Conservation (phyloP, 1,140 invertebrate genomes). For the Diachasmimorpha longicaudata region DNA sequence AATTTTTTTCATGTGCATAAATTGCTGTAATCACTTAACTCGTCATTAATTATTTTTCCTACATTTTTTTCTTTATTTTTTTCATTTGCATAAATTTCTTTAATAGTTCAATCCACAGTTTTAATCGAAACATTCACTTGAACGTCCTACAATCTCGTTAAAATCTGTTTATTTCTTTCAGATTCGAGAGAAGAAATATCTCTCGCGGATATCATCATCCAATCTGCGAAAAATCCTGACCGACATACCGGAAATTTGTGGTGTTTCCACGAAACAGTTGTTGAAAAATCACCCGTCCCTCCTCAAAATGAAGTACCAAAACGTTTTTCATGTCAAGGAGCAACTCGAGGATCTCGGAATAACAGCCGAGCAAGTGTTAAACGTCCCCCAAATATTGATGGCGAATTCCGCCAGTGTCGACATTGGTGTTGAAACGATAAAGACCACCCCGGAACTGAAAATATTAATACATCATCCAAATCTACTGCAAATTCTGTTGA, state of each 20-base stretch:
- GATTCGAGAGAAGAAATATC: constrained; percentile 62
- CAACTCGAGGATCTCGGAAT: constrained; percentile 59
- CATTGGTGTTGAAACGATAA: constrained; percentile 57
- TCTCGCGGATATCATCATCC: constrained; percentile 58
- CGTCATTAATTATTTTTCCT: no score
- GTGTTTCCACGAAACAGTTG: constrained; percentile 58
- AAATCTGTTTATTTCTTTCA: constrained; percentile 34
- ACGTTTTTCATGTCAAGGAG: constrained; percentile 57
- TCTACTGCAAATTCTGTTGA: constrained; percentile 62
- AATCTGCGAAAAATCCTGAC: constrained; percentile 59
- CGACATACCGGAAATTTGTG: constrained; percentile 52
- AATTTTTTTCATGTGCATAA: no score
- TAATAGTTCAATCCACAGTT: no score
- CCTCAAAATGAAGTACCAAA: constrained; percentile 50
- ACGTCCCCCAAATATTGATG: constrained; percentile 58
- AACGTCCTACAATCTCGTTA: no score
- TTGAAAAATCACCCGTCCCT: constrained; percentile 60
- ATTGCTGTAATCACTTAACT: no score
- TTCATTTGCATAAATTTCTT: no score
- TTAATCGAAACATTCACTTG: no score
- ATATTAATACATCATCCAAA: constrained; percentile 61
- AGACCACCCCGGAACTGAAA: constrained; percentile 58
- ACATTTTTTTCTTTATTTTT: no score
- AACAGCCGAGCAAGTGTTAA: constrained; percentile 51
- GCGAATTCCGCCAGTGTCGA: constrained; percentile 56